Evolutionary conservation across 2,888 invertebrate genomes (phyloP), one percentile per base, ranked within the genome.

Genomic region (Monochamus alternatus): DNA sequence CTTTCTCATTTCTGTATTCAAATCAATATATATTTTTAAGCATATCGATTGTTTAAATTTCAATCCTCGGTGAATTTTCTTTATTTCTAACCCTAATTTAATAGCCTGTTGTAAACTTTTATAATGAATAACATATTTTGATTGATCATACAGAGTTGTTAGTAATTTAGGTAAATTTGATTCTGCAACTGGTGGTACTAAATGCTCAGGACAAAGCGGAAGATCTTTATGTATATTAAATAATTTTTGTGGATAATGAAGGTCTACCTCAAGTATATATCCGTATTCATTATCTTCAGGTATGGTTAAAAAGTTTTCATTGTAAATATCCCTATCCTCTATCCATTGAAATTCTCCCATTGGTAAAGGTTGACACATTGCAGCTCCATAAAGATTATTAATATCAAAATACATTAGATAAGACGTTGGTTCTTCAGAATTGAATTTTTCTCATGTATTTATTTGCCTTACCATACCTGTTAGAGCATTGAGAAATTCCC

Each of bases 351-450:
- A 87, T 14, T 76, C 73, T n/a, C 73, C 72, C 10, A 65, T 71
- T 22, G 87, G 87, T 14, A 88, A 70, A 63, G 67, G 75, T 58
- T 84, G 74, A 12, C 71, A 76, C 84, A 83, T 84, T 9, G 80
- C 77, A 38, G 75, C 78, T 5, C 83, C 84, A 69, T 84, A 84
- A 8, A 64, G 31, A 30, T 64, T 64, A 32, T 44, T 86, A 3
- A 82, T 84, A 74, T 87, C 86, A 55, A 81, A 81, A 80, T 86
- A 86, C 65, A 82, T 77, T 38, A 87, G 63, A 78, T 80, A 85
- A 4, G 74, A 74, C 2, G 69, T 69, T 30, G 80, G 69, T 76
- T 83, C 70, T 5, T 60, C 66, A 4, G 76, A 32, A 80, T 88
- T 76, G 77, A 80, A 87, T 10, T 70, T 0, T 74, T 62, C 44